Percentiles rank a stretch among this genome's conserved stretches.
These are phyloP conservation scores for Sphaeramia orbicularis DNA, from an alignment of 2,797 vertebrate genomes.

Conservation along the genomic window DNA sequence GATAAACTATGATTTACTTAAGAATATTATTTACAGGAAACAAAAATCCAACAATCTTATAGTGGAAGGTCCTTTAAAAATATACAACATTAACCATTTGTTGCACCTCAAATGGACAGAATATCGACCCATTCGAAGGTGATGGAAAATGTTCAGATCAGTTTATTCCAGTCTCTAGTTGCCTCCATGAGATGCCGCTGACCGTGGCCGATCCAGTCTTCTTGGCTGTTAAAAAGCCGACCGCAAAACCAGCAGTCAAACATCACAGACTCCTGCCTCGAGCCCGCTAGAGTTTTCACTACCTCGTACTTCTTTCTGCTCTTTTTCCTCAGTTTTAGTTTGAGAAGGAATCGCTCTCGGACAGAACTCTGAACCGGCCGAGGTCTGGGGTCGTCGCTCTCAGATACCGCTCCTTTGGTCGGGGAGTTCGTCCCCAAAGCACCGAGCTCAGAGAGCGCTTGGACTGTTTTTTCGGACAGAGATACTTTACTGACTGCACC, in stretches of 20 bases:
- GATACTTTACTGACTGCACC: conserved; percentile 93
- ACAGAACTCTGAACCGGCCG: conserved; percentile 87
- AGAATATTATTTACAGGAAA: no score
- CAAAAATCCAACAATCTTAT: conserved; percentile 40
- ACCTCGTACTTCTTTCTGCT: conserved; percentile 97
- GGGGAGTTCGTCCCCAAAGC: conserved; percentile 21
- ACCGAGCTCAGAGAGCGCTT: conserved; percentile 87
- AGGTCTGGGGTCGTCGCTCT: conserved; percentile 65
- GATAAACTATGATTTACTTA: conserved; percentile 50
- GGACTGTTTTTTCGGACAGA: conserved; percentile 92
- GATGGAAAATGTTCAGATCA: conserved; percentile 79
- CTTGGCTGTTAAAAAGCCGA: conserved; percentile 95
- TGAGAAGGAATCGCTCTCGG: conserved; percentile 95
- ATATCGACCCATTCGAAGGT: conserved; percentile 37
- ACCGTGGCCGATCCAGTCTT: conserved; percentile 97
- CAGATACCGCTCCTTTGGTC: conserved; percentile 47
- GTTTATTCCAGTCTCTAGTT: conserved; percentile 96
- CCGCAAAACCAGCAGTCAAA: conserved; percentile 99
- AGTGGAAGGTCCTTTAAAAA: conserved; percentile 56
- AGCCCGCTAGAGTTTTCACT: conserved; percentile 88
- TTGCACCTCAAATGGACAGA: conserved; percentile 56
- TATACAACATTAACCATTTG: conserved; percentile 65
- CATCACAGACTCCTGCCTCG: conserved; percentile 79
- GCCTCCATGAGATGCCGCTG: conserved; percentile 98
- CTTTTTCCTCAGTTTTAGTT: conserved; percentile 95